Evolutionary conservation across 2,888 invertebrate genomes (phyloP), one percentile per base, ranked within the genome.

Genomic region (Deilephila porcellus): DNA sequence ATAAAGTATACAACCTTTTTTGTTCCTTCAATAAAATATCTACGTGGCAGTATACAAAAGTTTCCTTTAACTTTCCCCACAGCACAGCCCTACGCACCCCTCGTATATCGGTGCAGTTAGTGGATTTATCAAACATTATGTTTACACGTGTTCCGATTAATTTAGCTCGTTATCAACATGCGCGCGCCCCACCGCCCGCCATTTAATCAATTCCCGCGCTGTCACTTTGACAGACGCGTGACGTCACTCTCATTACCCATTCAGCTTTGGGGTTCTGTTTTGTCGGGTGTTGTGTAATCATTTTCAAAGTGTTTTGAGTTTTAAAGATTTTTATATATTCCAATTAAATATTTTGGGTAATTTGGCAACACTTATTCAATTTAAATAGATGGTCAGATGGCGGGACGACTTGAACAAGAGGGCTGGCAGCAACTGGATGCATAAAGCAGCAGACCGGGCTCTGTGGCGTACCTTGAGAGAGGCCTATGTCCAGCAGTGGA

Each of bases 61-160:
- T n/a, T 37, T 63, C 4, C 34, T 83, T 74, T 74, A 82, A 79
- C 84, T 84, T 84, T 88, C 87, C 78, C 77, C 77, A 75, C 76
- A 77, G 74, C 76, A 70, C 74, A 70, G 81, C 82, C 88, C 80
- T 87, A 86, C 87, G 83, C 84, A 56, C 73, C 63, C 73, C 73
- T 63, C 73, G 62, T 34, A 73, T 73, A 60, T 63, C 63, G 81
- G 76, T 76, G 81, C 81, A 81, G 81, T 82, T 84, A 82, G 82
- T 81, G 85, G 83, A 84, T 86, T 91, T 91, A 92, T 91, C 91
- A 90, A 89, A 90, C 88, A 88, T 88, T 67, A 88, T 91, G 92
- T 89, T 89, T 89, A 91, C 93, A 93, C 91, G 92, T 93, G 93
- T 90, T 88, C 79, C 82, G 85, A 90, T 92, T 90, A 92, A 91